Conservation (phyloP, 2,113 vertebrate species). For the Sylvietta virens region DNA sequence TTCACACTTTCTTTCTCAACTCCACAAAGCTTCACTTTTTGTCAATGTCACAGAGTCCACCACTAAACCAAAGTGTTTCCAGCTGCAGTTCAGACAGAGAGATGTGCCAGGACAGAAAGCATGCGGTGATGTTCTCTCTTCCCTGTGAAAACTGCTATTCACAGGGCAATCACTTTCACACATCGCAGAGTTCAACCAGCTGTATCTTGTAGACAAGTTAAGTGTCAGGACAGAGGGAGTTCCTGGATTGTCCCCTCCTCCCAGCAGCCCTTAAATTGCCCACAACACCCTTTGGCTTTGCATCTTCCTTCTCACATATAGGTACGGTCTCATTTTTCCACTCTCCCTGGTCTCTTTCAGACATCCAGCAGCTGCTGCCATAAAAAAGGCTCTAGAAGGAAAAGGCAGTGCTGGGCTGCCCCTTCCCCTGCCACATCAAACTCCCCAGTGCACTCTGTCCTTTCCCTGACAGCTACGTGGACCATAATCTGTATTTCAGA, state of each 20-base stretch:
- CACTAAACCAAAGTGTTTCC: neutral
- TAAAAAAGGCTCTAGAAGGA: neutral
- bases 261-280: neutral
- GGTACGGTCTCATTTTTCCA: fast-evolving
- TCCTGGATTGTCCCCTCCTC: neutral
- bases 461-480: neutral
- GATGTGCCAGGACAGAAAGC: neutral
- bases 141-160: too few species aligned
- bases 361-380: neutral
- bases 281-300: neutral
- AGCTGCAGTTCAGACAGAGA: neutral
- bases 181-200: neutral
- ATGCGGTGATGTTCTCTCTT: neutral
- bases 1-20: neutral
- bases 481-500: too few species aligned
- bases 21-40: neutral
- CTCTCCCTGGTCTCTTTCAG: neutral
- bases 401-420: neutral
- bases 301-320: neutral
- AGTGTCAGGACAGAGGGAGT: neutral
- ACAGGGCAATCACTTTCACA: too few species aligned
- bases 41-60: neutral
- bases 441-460: neutral
- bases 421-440: neutral
- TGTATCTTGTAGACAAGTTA: neutral